Evolutionary conservation across 2,113 vertebrate genomes (phyloP).

Genomic region (Cnemophilus loriae): DNA sequence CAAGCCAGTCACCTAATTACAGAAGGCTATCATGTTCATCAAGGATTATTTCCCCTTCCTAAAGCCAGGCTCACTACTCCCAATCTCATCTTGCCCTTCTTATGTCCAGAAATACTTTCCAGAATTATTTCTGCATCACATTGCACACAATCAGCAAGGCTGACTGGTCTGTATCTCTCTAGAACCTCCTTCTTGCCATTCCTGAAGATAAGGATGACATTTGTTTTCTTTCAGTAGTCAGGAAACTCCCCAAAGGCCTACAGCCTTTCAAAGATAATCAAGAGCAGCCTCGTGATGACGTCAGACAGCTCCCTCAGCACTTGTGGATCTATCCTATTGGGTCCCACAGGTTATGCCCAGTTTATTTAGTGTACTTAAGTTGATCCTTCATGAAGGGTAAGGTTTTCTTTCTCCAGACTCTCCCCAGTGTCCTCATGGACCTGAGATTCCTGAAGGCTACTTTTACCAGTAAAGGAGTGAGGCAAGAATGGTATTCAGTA

Average conservation of each 20-base stretch:
- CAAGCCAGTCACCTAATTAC: not conserved
- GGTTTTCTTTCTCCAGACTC: not conserved
- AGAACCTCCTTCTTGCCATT: not conserved
- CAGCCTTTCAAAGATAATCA: not conserved
- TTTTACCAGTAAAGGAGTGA: not conserved
- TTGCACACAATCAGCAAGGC: not conserved
- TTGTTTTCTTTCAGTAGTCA: not conserved
- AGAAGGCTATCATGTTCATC: fast-evolving
- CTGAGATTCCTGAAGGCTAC: not conserved
- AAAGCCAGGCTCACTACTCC: not conserved
- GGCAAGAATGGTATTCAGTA: not conserved
- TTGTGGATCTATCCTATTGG: not conserved
- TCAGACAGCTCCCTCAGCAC: not conserved
- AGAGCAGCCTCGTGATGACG: not conserved
- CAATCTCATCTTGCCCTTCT: not conserved
- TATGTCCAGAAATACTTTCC: not conserved
- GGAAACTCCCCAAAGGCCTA: not conserved
- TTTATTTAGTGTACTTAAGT: not conserved
- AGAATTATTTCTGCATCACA: not conserved
- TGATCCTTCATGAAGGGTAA: not conserved
- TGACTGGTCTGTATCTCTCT: not conserved
- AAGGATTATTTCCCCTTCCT: not conserved
- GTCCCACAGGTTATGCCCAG: not conserved
- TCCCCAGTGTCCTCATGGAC: not conserved
- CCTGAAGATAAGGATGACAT: not conserved